Conservation (phyloP, 2,113 vertebrate genomes). For the Sarotherodon lohbergeri region DNA sequence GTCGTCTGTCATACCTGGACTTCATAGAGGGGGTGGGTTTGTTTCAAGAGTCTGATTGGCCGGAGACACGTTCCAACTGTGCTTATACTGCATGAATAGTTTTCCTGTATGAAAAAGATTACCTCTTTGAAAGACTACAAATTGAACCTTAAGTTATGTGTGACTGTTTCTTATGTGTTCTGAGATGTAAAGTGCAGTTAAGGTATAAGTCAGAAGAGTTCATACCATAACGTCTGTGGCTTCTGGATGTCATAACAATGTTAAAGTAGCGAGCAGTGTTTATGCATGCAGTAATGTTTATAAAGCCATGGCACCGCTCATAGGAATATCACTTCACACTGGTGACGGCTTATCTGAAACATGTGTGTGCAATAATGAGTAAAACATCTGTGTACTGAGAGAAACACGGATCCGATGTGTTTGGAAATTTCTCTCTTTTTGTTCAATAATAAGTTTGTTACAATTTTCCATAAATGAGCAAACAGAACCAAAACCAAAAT, state of each 20-base stretch:
- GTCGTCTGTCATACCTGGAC: constrained; percentile 12
- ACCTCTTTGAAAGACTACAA: background rate
- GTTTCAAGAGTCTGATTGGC: constrained; percentile 1
- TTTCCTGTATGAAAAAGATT: background rate
- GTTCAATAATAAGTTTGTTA: background rate
- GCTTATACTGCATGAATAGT: background rate
- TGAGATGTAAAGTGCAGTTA: background rate
- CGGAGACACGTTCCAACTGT: background rate
- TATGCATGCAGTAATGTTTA: constrained; percentile 17
- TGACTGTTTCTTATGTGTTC: background rate
- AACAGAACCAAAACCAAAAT: background rate
- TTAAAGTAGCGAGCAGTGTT: background rate
- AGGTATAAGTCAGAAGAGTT: background rate
- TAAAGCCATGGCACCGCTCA: background rate
- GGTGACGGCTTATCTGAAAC: background rate
- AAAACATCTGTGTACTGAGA: background rate
- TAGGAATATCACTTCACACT: background rate
- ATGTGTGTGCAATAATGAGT: background rate
- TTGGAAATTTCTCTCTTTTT: background rate
- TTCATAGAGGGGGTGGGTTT: background rate
- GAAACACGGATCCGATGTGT: background rate
- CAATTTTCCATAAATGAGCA: background rate
- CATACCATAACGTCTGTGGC: background rate
- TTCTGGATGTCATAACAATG: constrained; percentile 22
- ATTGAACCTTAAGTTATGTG: background rate